Evolutionary conservation across 2,113 vertebrate genomes (phyloP).

Genomic region (Leucopternis melanops): DNA sequence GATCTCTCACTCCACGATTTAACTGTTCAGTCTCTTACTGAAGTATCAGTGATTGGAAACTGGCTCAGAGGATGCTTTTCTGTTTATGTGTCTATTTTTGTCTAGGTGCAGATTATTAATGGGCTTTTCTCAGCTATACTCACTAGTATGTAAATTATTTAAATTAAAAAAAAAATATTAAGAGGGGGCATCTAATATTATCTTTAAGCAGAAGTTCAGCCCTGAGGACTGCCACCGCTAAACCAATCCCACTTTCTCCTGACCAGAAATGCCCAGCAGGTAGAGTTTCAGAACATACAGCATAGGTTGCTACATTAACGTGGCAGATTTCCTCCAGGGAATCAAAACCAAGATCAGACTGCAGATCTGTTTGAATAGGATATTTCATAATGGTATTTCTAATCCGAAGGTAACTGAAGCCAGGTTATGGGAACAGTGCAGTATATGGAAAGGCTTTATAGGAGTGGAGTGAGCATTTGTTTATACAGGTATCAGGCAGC

Average conservation of each 20-base stretch:
- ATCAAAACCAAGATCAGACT: background rate
- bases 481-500: background rate
- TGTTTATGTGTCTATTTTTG: background rate
- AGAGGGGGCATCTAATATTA: background rate
- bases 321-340: background rate
- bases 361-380: background rate
- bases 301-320: background rate
- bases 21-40: background rate
- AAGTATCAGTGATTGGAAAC: background rate
- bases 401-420: background rate
- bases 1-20: background rate
- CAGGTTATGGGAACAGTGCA: background rate
- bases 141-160: background rate
- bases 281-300: background rate
- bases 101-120: background rate
- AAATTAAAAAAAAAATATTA: background rate
- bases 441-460: background rate
- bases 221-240: background rate
- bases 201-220: background rate
- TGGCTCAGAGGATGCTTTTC: background rate
- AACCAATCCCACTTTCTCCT: background rate
- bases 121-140: background rate
- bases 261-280: background rate
- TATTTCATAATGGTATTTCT: background rate
- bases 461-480: background rate